Base-by-base conservation (phyloP, 2,113 vertebrate genomes). In the Lagopus leucura region DNA sequence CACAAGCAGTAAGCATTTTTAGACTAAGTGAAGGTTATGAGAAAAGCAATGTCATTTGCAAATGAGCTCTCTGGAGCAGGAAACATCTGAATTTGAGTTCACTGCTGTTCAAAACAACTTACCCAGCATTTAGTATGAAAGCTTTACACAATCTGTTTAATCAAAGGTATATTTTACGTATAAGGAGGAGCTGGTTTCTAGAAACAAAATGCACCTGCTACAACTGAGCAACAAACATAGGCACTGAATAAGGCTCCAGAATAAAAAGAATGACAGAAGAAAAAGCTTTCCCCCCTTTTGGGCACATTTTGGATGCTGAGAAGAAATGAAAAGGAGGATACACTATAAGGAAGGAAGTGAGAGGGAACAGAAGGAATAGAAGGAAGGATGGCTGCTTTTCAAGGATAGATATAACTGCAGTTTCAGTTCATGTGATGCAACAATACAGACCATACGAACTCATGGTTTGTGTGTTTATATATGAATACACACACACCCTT, bases 1-100 rank as follows among this genome's bases (percentile, higher is more conserved):
- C 61, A 81, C 21, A 64, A 83, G 42, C 34, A 73, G 25, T 25
- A 82, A 73, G 69, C 91, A 88, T 90, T 94, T 93, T 97, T 94
- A 91, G 82, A 91, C 66, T 43, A 58, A 88, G 52, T 65, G 65
- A 95, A 94, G 85, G 82, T 72, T 94, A 88, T 3, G 43, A 89
- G 13, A 24, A 27, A 0, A 92, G 72, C 57, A 70, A 45, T 27
- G 27, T n/a, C 36, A 86, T 78, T 75, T 90, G 52, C 52, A 86
- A 96, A 89, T 67, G 64, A 91, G 55, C 57, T 92, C 61, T 89
- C 6, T 57, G 47, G n/a, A 91, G 58, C 70, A 79, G 71, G 50
- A 92, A 93, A 85, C 64, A 72, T 54, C 66, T 82, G 36, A 89
- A 76, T 80, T 70, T 42, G 36, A 19, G 30, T 40, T 58, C 76